These are phyloP conservation scores for Drosophila pseudotakahashii DNA, from an alignment of 2,888 invertebrate species.

Conservation along the genomic window DNA sequence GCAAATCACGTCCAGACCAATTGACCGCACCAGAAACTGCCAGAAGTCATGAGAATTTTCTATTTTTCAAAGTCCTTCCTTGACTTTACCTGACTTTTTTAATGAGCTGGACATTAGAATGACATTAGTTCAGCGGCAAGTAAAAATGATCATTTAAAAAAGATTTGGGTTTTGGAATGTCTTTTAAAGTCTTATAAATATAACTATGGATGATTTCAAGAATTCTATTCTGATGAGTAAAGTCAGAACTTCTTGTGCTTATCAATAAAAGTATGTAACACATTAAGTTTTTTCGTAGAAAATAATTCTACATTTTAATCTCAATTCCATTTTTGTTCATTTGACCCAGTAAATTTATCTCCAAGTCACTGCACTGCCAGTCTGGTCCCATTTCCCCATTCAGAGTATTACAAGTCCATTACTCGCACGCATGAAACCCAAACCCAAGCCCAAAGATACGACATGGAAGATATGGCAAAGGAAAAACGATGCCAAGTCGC, in stretches of 20 bases:
- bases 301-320: not conserved
- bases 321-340: not conserved
- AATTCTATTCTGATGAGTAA: too few relatives aligned
- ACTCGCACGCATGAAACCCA: conserved; percentile 15
- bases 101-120: conserved; percentile 19
- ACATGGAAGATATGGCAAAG: conserved; percentile 23
- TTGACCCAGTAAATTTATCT: not conserved
- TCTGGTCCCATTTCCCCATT: conserved; percentile 3
- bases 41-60: conserved; percentile 34
- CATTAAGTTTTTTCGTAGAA: not conserved
- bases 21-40: conserved; percentile 17
- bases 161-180: conserved; percentile 2
- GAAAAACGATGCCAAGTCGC: conserved; percentile 60
- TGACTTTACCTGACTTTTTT: conserved; percentile 15
- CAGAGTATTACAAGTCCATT: conserved; percentile 8
- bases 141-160: not conserved
- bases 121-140: conserved; percentile 5
- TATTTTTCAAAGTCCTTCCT: not conserved
- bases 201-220: too few relatives aligned
- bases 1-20: conserved; percentile 43
- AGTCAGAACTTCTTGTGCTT: not conserved
- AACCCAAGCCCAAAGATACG: conserved; percentile 25
- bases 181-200: too few relatives aligned
- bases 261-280: too few relatives aligned
- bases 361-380: not conserved